phyloP scores from a whole-genome alignment of 2,888 invertebrate species.

The Xanthorhoe designata region DNA sequence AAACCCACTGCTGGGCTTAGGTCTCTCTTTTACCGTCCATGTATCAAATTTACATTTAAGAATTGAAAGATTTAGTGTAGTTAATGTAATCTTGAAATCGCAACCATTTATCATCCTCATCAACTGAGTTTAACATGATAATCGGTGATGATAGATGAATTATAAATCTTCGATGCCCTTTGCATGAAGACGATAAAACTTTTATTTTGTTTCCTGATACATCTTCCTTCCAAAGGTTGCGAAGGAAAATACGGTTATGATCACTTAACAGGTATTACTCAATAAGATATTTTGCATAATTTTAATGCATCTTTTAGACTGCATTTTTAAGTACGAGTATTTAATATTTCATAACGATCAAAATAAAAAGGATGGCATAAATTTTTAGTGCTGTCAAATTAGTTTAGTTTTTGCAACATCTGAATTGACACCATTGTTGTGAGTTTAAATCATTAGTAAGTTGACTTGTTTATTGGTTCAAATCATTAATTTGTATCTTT shows the following conservation, averaged over 20 bases:
- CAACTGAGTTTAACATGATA: slow-evolving; percentile 11
- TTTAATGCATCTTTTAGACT: slow-evolving; percentile 8
- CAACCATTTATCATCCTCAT: slow-evolving; percentile 13
- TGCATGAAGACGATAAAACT: slow-evolving; percentile 20
- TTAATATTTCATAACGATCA: too few relatives aligned
- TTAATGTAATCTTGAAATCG: not conserved
- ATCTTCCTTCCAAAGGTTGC: slow-evolving; percentile 17
- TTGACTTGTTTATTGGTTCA: too few relatives aligned
- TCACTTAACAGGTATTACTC: slow-evolving; percentile 18
- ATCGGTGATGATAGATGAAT: slow-evolving; percentile 17
- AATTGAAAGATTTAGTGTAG: not conserved
- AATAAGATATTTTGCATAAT: slow-evolving; percentile 14
- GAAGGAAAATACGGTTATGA: slow-evolving; percentile 16
- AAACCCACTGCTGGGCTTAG: too few relatives aligned
- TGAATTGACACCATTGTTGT: too few relatives aligned
- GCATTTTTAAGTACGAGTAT: not conserved
- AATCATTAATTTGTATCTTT: too few relatives aligned
- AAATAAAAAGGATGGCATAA: too few relatives aligned
- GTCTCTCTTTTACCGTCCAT: too few relatives aligned
- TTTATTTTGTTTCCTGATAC: slow-evolving; percentile 17
- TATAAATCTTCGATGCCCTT: slow-evolving; percentile 18
- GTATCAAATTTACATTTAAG: not conserved
- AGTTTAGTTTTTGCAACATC: too few relatives aligned
- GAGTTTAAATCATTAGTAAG: too few relatives aligned
- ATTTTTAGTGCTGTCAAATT: too few relatives aligned